phyloP scores from a whole-genome alignment of 2,797 vertebrate genomes.

The Lacerta bilineata region DNA sequence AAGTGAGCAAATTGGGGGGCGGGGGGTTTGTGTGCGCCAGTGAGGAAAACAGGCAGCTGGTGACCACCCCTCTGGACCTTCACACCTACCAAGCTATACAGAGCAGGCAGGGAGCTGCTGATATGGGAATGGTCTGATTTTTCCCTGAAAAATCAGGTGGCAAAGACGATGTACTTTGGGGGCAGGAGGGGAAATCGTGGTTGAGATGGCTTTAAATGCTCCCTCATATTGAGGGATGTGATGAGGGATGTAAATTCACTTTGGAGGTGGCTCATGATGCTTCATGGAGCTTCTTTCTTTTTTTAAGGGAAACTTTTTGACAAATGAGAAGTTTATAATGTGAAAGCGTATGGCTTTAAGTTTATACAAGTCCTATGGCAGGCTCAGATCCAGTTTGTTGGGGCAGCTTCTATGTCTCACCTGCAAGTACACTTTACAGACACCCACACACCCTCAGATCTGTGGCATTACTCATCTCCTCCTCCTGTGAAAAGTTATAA shows the following conservation, averaged over 20 bases:
- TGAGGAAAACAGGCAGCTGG: slow-evolving; percentile 39
- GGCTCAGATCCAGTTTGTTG: slow-evolving; percentile 51
- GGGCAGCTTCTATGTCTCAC: slow-evolving; percentile 55
- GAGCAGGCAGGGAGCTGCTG: slow-evolving; percentile 45
- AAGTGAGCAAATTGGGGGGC: slow-evolving; percentile 83
- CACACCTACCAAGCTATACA: slow-evolving; percentile 14
- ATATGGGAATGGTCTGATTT: not conserved
- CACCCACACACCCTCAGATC: slow-evolving; percentile 13
- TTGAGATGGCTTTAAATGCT: slow-evolving; percentile 56
- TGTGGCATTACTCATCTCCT: slow-evolving; percentile 74
- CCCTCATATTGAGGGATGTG: slow-evolving; percentile 83
- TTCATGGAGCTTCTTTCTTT: not conserved
- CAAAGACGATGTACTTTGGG: slow-evolving; percentile 17
- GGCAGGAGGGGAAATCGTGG: slow-evolving; percentile 32
- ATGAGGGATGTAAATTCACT: slow-evolving; percentile 33
- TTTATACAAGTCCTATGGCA: slow-evolving; percentile 55
- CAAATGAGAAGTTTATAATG: slow-evolving; percentile 44
- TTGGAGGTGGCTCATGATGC: slow-evolving; percentile 29
- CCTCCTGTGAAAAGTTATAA: slow-evolving; percentile 76
- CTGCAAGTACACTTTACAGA: not conserved
- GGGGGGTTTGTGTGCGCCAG: slow-evolving; percentile 37
- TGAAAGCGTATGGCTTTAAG: slow-evolving; percentile 33
- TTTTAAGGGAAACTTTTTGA: slow-evolving; percentile 60
- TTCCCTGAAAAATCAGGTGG: slow-evolving; percentile 33
- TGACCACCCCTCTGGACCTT: slow-evolving; percentile 48